Evolutionary conservation across 2,888 invertebrate species (phyloP), one percentile per base, ranked within the genome.

Genomic region (Hanleya hanleyi): DNA sequence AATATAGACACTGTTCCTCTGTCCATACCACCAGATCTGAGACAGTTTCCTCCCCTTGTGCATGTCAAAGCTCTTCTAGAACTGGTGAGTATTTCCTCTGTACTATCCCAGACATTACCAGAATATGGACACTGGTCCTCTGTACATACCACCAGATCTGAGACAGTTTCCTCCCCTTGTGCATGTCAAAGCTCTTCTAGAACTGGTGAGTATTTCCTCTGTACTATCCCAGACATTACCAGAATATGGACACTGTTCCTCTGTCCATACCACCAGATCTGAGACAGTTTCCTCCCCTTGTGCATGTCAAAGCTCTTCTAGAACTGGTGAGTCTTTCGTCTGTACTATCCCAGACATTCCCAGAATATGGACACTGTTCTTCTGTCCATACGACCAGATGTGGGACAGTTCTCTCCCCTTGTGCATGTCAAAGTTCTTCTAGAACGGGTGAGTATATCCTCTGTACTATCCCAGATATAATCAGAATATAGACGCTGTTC

Each of bases 281-380:
- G 69, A 37, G 1, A 22, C 47, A 26, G 37, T 22, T 32, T 3
- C 69, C 65, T 36, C 51, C 69, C 1, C 49, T 78, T 26, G 67
- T 15, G 15, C 69, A 76, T 65, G 41, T 69, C 6, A 70, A 75
- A 35, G 70, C 76, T 36, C 64, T 81, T 47, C 73, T 80, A n/a
- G 70, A 78, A 72, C n/a, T 81, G 75, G 81, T 78, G 35, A 69
- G 81, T 73, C n/a, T n/a, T n/a, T n/a, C n/a, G n/a, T n/a, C n/a
- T n/a, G n/a, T n/a, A n/a, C n/a, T 49, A 57, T 37, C 69, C 69
- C 3, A 33, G 69, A 38, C 33, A 57, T 37, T 69, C 33, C 32
- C 62, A n/a, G 9, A 33, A 22, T 0, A 22, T 62, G 6, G 49
- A 41, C 33, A 36, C 67, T 18, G 36, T 78, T 33, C 50, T 76